These are phyloP conservation scores for Prinia subflava DNA, from an alignment of 2,113 vertebrate species.

Conservation along the genomic window DNA sequence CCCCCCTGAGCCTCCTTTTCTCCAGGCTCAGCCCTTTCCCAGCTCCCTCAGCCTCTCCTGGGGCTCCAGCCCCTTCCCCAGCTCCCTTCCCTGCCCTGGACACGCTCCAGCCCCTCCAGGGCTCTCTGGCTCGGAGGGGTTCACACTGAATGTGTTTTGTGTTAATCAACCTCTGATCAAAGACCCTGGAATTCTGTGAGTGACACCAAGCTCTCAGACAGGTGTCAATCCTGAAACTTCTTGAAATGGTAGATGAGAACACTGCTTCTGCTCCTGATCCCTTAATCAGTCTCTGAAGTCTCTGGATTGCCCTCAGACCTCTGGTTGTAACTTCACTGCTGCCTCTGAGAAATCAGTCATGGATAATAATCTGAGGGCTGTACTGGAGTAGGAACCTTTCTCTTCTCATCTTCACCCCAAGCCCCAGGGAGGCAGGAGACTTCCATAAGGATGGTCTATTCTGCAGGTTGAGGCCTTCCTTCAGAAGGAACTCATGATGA, in stretches of 20 bases:
- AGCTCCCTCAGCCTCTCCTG: neutral
- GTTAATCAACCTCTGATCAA: neutral
- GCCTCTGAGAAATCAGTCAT: neutral
- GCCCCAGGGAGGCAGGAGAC: neutral
- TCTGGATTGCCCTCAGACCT: neutral
- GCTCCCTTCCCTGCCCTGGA: neutral
- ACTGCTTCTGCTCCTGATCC: neutral
- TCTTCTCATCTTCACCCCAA: neutral
- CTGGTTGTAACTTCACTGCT: neutral
- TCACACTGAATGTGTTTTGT: neutral
- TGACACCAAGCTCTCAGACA: neutral
- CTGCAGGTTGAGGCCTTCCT: neutral
- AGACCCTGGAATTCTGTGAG: neutral
- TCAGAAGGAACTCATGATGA: neutral
- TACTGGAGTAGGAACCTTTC: neutral
- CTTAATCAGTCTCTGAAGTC: neutral
- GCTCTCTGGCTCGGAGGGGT: fast-evolving
- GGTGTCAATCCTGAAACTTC: neutral
- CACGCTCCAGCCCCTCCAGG: neutral
- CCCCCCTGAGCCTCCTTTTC: neutral
- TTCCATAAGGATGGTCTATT: neutral
- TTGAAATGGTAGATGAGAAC: neutral
- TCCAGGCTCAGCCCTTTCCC: neutral
- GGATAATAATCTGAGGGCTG: neutral
- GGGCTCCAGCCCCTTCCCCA: neutral